Evolutionary conservation across 2,113 vertebrate genomes (phyloP).

Genomic region (Ammodytes marinus): DNA sequence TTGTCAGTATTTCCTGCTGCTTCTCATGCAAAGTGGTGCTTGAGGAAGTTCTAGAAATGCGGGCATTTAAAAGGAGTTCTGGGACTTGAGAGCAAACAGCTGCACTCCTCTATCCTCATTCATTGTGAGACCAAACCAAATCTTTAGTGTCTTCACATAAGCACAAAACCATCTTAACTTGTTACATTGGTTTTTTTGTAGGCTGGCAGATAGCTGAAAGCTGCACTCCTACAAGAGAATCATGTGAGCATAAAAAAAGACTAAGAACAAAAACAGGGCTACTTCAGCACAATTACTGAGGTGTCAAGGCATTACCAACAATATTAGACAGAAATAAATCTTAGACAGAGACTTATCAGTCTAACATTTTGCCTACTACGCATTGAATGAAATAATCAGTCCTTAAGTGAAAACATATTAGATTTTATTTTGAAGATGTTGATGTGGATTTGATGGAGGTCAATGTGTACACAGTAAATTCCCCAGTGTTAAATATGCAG

Average conservation of each 20-base stretch:
- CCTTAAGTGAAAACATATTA: no score
- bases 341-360: no score
- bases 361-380: no score
- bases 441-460: no score
- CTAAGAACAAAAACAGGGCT: slow-evolving; percentile 30
- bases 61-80: slow-evolving; percentile 59
- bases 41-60: slow-evolving; percentile 78
- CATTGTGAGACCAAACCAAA: slow-evolving; percentile 51
- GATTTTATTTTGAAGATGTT: no score
- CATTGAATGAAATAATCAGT: no score
- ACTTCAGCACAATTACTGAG: slow-evolving; percentile 31
- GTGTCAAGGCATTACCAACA: slow-evolving; percentile 8
- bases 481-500: no score
- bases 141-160: slow-evolving; percentile 61
- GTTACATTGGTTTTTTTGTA: slow-evolving; percentile 56
- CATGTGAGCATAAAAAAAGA: slow-evolving; percentile 38
- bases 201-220: slow-evolving; percentile 37
- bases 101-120: slow-evolving; percentile 73
- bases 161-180: slow-evolving; percentile 69
- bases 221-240: slow-evolving; percentile 36
- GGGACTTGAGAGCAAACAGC: slow-evolving; percentile 82
- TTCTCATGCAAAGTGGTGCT: slow-evolving; percentile 79
- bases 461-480: no score
- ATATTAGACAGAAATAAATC: neutral
- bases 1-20: slow-evolving; percentile 78